These are phyloP conservation scores for Neomorphus geoffroyi DNA, from an alignment of 2,797 vertebrate species.

Conservation along the genomic window DNA sequence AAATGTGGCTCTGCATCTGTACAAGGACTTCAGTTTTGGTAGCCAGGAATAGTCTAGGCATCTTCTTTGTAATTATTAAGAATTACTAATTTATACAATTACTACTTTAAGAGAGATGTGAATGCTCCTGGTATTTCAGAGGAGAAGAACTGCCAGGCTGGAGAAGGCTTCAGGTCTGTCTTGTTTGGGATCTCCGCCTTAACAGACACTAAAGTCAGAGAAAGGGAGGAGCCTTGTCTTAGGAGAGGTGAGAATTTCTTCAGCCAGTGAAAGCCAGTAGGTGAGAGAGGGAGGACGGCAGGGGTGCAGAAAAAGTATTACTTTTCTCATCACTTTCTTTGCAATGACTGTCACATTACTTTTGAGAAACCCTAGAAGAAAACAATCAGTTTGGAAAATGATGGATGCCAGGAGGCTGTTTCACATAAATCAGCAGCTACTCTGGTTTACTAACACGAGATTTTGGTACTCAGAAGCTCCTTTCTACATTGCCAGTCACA, in stretches of 20 bases:
- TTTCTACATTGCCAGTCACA: not conserved
- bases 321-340: not conserved
- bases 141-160: not conserved
- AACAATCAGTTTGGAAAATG: not conserved
- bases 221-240: not conserved
- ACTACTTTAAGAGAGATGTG: constrained; percentile 36
- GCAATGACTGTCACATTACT: not conserved
- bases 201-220: not conserved
- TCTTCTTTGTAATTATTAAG: constrained; percentile 45
- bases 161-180: not conserved
- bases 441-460: not conserved
- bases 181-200: not conserved
- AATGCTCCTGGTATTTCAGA: not conserved
- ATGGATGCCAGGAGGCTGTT: not conserved
- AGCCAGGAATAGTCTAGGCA: not conserved
- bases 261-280: not conserved
- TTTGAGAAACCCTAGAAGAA: not conserved
- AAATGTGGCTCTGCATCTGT: constrained; percentile 29
- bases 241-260: not conserved
- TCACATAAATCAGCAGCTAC: not conserved
- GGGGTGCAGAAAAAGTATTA: not conserved
- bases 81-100: constrained; percentile 46
- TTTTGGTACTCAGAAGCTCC: not conserved
- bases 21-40: constrained; percentile 19
- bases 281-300: not conserved